Conservation (phyloP, 2,888 invertebrate species). For the Luperina nickerlii region DNA sequence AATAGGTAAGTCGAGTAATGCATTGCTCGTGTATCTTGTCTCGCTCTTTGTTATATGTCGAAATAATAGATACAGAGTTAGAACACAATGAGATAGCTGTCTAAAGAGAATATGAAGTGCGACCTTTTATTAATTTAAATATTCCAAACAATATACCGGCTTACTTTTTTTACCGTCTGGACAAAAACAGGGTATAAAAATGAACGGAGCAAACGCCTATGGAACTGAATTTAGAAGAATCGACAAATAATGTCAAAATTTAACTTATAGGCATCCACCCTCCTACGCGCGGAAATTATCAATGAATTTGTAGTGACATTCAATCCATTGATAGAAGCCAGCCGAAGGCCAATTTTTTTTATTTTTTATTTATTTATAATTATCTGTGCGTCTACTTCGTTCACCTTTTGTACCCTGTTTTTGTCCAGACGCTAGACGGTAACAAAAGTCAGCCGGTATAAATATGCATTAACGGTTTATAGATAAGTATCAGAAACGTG, state of each 20-base stretch:
- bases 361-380: not conserved
- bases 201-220: not conserved
- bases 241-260: not conserved
- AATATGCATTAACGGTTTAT: not conserved
- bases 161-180: not conserved
- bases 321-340: not conserved
- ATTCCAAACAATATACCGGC: not conserved
- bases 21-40: slow-evolving; percentile 22
- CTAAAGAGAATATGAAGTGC: not conserved
- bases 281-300: not conserved
- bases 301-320: not conserved
- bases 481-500: not conserved
- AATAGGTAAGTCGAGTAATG: slow-evolving; percentile 33
- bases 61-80: not conserved
- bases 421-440: not conserved
- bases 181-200: not conserved
- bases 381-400: not conserved
- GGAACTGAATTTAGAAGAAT: not conserved
- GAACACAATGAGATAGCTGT: not conserved
- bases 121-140: not conserved
- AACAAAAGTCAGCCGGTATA: not conserved
- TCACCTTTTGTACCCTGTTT: not conserved
- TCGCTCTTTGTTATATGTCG: slow-evolving; percentile 6
- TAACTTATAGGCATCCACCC: not conserved
- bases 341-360: not conserved